These are phyloP conservation scores for Suillia variegata DNA, from an alignment of 2,888 invertebrate species.

Conservation along the genomic window DNA sequence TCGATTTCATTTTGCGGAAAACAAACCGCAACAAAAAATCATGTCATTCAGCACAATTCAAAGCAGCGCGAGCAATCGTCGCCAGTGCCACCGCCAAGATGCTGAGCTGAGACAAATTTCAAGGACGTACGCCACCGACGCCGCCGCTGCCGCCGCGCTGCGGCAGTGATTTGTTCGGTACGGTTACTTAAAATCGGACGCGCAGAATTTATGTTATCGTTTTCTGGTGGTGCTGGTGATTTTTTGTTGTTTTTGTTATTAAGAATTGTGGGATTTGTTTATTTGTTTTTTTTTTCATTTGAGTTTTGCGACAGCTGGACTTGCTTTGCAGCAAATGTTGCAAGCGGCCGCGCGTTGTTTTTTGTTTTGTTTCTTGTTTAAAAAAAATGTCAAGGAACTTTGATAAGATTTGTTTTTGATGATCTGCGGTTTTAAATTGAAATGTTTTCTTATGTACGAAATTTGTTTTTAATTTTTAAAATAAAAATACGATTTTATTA, in stretches of 20 bases:
- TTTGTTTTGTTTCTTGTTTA: no score
- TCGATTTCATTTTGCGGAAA: neutral
- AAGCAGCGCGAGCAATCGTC: neutral
- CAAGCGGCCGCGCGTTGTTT: no score
- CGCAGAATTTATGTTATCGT: neutral
- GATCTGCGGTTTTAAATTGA: neutral
- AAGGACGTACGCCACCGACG: neutral
- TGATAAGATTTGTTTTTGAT: no score
- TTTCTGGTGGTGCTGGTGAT: neutral
- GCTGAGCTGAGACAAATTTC: neutral
- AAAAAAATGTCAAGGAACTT: no score
- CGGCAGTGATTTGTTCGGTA: no score
- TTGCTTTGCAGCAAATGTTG: neutral
- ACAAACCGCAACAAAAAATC: neutral
- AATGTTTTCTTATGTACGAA: conserved; percentile 1
- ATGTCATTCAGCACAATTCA: neutral
- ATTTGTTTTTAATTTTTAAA: no score
- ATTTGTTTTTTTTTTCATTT: neutral
- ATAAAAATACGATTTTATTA: neutral
- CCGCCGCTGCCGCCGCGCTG: neutral
- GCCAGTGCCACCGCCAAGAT: neutral
- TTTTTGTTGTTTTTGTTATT: neutral
- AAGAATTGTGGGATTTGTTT: neutral
- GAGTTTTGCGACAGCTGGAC: neutral
- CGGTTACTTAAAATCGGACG: no score